Base-by-base conservation (phyloP, 2,888 invertebrate species). In the Pseudoips prasinana region DNA sequence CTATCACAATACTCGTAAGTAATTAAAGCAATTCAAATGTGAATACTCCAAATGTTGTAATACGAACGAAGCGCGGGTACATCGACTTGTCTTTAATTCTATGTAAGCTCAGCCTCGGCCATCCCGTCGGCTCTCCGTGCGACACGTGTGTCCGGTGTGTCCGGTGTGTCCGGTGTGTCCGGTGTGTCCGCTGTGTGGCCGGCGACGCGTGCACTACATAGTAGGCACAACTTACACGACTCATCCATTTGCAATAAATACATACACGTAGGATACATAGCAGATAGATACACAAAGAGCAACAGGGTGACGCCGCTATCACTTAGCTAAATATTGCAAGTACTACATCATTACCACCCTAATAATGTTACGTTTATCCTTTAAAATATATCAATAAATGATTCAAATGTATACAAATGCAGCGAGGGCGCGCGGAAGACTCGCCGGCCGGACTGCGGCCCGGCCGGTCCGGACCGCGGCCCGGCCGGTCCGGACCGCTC, bases 1-100 rank as follows among this genome's bases (percentile, higher is more conserved):
- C 88, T 88, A 88, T 87, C 88, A 87, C 88, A 88, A 88, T 87
- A 87, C 87, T 87, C 85, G 88, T 87, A 88, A 87, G 87, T 87
- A 88, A 87, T 87, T 88, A 87, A 88, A 88, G 88, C 88, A 75
- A 87, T 85, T 83, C 84, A 84, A 80, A 77, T 85, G 86, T 87
- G 86, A 87, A 87, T 85, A 85, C 85, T 86, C 84, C 84, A 81
- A 83, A 82, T 71, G 77, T 82, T 74, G 82, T 77, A 77, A 80
- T 79, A 78, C 75, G 70, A 77, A 75, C 69, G 71, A 77, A 76
- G 80, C 80, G 80, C 79, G 76, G 69, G 68, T 59, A 62, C 65
- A 57, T 58, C 62, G 66, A 63, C 57, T 54, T 53, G 56, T 63
- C 58, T 61, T 61, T 57, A 54, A 48, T 24, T 58, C 51, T 59